Evolutionary conservation across 2,797 vertebrate genomes (phyloP).

Genomic region (Phataginus tricuspis): DNA sequence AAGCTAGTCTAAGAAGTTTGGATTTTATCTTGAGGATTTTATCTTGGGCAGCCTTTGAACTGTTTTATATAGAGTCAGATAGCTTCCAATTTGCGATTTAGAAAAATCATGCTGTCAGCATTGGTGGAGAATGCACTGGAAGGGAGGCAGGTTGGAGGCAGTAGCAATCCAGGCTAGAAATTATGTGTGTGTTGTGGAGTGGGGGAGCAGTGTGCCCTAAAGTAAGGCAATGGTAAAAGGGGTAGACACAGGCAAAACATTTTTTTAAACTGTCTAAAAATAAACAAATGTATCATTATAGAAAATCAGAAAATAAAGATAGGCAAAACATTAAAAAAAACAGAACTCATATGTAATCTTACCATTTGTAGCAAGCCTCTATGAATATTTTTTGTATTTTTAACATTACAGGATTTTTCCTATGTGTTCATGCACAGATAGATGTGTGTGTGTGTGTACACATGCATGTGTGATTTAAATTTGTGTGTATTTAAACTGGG

Average conservation of each 20-base stretch:
- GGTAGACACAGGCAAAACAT: background rate
- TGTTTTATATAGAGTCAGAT: constrained; percentile 10
- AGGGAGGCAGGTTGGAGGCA: background rate
- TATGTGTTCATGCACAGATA: background rate
- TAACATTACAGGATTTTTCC: background rate
- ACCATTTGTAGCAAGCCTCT: constrained; percentile 11
- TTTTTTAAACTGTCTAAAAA: background rate
- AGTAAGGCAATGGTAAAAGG: constrained; percentile 18
- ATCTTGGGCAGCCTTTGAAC: constrained; percentile 6
- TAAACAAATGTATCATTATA: background rate
- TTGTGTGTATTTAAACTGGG: background rate
- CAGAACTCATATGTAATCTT: constrained; percentile 26
- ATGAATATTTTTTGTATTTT: constrained; percentile 26
- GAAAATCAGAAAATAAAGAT: constrained; percentile 42
- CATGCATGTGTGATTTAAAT: background rate
- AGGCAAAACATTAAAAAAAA: constrained; percentile 14
- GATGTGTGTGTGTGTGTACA: background rate
- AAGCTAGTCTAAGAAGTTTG: constrained; percentile 38
- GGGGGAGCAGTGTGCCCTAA: background rate
- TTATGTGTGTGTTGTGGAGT: background rate
- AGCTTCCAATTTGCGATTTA: constrained; percentile 51
- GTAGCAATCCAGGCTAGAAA: constrained; percentile 8
- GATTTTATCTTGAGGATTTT: constrained; percentile 32
- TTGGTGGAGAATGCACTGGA: constrained; percentile 3
- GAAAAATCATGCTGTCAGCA: constrained; percentile 44